Base-by-base conservation (phyloP, 2,888 invertebrate genomes). In the Poecilus cupreus region DNA sequence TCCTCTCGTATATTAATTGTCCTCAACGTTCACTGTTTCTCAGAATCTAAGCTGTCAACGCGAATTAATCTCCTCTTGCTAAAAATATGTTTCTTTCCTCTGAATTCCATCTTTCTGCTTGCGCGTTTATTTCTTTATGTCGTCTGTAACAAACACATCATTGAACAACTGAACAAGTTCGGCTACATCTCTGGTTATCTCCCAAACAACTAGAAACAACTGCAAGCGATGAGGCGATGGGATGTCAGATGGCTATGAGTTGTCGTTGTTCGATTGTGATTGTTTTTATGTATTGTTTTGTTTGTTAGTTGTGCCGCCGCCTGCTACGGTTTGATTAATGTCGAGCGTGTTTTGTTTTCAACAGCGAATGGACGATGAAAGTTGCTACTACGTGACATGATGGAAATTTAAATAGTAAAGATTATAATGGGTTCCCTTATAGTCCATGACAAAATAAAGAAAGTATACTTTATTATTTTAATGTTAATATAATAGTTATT, bases 321-420 rank as follows among this genome's bases (percentile, higher is more conserved):
- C 64, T 68, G 32, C 64, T 16, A 51, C 6, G 32, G 20, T 68
- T 68, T 68, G 64, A 68, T 68, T 68, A 68, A 68, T 68, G 64
- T 37, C 13, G 51, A 51, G 8, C 43, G 43, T 13, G 51, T 18
- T 51, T 51, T 51, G 51, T 51, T 51, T 43, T 18, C 51, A 51
- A 51, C 8, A 6, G 16, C 6, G 18, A 51, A 51, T 18, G 51
- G 6, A 51, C 18, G 51, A 43, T 43, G 32, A 51, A 51, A 51
- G 18, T 51, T 51, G 51, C 51, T 8, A 51, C 51, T 46, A n/a
- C 32, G 32, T 32, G 32, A 32, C 32, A 32, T 32, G 32, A 32
- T 8, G 32, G 8, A 0, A 32, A 32, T 32, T 32, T 32, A 32
- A 32, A 32, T 32, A 32, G 8, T 32, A 32, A 37, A 10, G 10